These are phyloP conservation scores for Anastrepha obliqua DNA, from an alignment of 1,140 invertebrate genomes.

Conservation along the genomic window DNA sequence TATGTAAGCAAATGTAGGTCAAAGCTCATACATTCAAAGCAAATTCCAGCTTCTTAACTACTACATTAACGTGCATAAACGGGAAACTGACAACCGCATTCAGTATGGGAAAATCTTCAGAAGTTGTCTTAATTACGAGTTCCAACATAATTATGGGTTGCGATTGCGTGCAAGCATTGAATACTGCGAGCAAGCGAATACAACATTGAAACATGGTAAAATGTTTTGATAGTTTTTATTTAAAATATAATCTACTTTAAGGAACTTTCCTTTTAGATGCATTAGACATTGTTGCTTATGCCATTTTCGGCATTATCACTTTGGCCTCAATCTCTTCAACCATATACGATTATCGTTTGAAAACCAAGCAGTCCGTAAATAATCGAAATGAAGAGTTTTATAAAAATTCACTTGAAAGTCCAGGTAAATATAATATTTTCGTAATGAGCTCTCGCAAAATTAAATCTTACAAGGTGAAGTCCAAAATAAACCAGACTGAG, in stretches of 20 bases:
- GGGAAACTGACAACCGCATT: slow-evolving; percentile 59
- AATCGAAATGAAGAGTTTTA: slow-evolving; percentile 61
- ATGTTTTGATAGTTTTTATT: slow-evolving; percentile 23
- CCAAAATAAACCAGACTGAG: too few relatives aligned
- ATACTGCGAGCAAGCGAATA: slow-evolving; percentile 64
- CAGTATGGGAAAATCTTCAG: slow-evolving; percentile 63
- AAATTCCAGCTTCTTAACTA: slow-evolving; percentile 60
- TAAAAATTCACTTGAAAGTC: slow-evolving; percentile 44
- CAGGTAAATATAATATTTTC: slow-evolving; percentile 1
- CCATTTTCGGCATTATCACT: slow-evolving; percentile 58
- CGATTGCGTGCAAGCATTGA: slow-evolving; percentile 63
- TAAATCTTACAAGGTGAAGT: too few relatives aligned
- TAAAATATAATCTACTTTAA: not conserved
- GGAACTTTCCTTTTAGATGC: slow-evolving; percentile 57
- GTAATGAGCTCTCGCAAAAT: too few relatives aligned
- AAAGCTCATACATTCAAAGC: not conserved
- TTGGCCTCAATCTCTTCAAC: slow-evolving; percentile 61
- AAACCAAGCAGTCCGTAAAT: not conserved
- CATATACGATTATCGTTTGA: slow-evolving; percentile 62
- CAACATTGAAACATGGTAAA: slow-evolving; percentile 60
- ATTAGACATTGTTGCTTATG: slow-evolving; percentile 60
- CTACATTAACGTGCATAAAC: slow-evolving; percentile 62
- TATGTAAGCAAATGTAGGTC: not conserved
- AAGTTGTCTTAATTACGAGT: slow-evolving; percentile 66
- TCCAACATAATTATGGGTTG: slow-evolving; percentile 61